A percentile compares a stretch with the other conserved stretches of the same genome.
These are phyloP conservation scores for Hafferia zeledoni DNA, from an alignment of 2,797 vertebrate genomes.

Conservation along the genomic window DNA sequence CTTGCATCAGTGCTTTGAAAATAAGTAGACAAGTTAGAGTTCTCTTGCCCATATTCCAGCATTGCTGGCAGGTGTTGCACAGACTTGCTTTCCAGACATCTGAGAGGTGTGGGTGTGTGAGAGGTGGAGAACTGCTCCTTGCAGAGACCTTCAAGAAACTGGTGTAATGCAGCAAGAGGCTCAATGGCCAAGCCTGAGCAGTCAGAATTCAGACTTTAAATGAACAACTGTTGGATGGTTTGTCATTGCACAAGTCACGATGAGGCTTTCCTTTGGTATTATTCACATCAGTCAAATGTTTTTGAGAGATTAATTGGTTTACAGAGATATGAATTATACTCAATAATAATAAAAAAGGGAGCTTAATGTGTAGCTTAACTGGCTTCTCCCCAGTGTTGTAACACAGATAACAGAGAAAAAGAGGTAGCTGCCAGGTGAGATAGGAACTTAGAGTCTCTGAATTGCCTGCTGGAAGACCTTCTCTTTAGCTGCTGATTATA, in stretches of 20 bases:
- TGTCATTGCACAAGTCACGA: neutral
- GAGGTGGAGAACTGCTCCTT: neutral
- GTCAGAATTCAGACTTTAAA: neutral
- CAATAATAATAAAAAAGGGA: neutral
- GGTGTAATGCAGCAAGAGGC: neutral
- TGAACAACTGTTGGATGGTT: neutral
- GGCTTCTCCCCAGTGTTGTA: neutral
- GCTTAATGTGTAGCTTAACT: neutral
- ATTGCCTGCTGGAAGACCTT: neutral
- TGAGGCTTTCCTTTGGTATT: neutral
- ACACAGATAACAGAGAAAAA: neutral
- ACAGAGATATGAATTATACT: neutral
- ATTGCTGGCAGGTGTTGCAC: rapidly evolving
- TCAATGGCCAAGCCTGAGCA: neutral
- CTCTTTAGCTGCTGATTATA: neutral
- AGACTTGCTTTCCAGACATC: neutral
- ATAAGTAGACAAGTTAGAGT: neutral
- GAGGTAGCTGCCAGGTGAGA: neutral
- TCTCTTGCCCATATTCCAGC: neutral
- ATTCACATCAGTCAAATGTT: neutral
- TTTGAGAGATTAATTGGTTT: neutral
- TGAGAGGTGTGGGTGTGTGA: rapidly evolving
- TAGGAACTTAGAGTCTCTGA: neutral
- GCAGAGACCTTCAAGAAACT: neutral
- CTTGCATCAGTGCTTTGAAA: neutral